Evolutionary conservation across 37 sponge, comb jelly and placozoan genomes (phyloP).

Genomic region (Ephydatia muelleri): DNA sequence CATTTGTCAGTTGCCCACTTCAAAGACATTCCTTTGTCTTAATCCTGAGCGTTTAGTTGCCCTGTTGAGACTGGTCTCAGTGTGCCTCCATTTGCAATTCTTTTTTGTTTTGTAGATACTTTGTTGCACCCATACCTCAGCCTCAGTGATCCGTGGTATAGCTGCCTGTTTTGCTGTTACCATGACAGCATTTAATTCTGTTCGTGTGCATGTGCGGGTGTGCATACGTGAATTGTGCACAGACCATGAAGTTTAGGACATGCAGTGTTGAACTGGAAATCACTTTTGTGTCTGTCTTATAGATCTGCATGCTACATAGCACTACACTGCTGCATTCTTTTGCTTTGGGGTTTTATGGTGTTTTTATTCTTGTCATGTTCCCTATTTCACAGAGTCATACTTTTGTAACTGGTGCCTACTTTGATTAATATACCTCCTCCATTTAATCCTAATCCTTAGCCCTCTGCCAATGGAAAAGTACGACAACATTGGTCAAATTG

Average conservation of each 20-base stretch:
- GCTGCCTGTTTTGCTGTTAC: background rate
- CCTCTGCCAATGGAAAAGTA: conserved; percentile 91
- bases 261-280: background rate
- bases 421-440: background rate
- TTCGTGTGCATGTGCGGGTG: too few species aligned
- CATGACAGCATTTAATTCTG: background rate
- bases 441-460: background rate
- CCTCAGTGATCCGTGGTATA: background rate
- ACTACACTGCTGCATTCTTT: too few species aligned
- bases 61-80: background rate
- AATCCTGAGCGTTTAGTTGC: background rate
- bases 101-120: background rate
- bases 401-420: too few species aligned
- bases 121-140: background rate
- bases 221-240: background rate
- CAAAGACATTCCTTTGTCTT: background rate
- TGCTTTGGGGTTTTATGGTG: too few species aligned
- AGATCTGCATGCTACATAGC: too few species aligned
- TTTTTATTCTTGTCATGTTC: too few species aligned
- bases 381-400: too few species aligned
- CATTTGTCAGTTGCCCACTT: background rate
- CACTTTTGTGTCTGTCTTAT: background rate
- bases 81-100: too few species aligned
- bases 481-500: conserved; percentile 95
- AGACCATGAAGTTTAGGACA: too few species aligned